Evolutionary conservation across 2,888 invertebrate genomes (phyloP).

Genomic region (Diarsia rubi): DNA sequence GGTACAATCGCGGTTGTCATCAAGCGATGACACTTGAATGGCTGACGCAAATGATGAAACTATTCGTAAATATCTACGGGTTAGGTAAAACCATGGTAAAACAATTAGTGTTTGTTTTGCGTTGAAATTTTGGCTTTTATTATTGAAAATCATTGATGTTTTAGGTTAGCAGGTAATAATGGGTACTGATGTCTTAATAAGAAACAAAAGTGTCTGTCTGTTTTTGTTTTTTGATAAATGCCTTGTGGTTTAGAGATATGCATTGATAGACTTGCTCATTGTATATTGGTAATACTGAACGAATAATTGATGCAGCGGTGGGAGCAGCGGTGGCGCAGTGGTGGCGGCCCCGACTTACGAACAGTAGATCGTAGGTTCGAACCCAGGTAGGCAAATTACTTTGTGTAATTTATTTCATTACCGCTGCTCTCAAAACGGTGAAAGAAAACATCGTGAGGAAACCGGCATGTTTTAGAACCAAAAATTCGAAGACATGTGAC

Average conservation of each 20-base stretch:
- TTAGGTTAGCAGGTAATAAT: not conserved
- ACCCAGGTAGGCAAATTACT: no score
- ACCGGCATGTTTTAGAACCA: no score
- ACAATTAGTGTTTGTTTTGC: conserved; percentile 43
- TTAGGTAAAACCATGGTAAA: conserved; percentile 51
- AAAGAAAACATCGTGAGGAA: no score
- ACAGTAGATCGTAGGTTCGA: no score
- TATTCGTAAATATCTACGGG: conserved; percentile 39
- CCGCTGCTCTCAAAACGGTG: no score
- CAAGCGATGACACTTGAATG: conserved; percentile 56
- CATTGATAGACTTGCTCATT: not conserved
- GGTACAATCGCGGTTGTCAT: conserved; percentile 50
- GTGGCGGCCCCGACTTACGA: no score
- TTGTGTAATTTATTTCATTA: no score
- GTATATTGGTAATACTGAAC: not conserved
- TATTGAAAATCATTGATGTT: conserved; percentile 5
- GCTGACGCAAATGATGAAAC: conserved; percentile 59
- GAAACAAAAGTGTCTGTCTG: not conserved
- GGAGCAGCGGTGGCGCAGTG: no score
- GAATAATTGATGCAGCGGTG: no score
- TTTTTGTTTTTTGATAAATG: not conserved
- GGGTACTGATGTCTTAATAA: not conserved
- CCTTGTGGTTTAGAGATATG: not conserved
- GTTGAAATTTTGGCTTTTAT: not conserved
- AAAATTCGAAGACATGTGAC: no score